A percentile compares a stretch with the other conserved stretches of the same genome.
phyloP scores from a whole-genome alignment of 2,888 invertebrate species.

The Synanthedon vespiformis region DNA sequence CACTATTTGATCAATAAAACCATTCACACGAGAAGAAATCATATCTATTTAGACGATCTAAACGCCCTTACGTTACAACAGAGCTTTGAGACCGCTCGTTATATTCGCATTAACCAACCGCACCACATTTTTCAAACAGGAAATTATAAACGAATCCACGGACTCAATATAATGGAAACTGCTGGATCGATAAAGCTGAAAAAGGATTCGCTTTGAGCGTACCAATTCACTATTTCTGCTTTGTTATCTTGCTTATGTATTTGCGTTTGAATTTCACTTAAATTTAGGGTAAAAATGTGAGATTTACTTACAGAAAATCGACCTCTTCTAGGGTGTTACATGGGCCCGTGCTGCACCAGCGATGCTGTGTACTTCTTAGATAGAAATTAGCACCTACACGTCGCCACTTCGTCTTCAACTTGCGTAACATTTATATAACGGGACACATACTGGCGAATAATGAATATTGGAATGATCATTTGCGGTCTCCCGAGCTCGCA shows the following conservation, averaged over 20 bases:
- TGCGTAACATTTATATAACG: slow-evolving; percentile 65
- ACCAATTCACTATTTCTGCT: not conserved
- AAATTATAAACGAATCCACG: slow-evolving; percentile 36
- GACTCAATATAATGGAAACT: slow-evolving; percentile 25
- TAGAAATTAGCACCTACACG: slow-evolving; percentile 39
- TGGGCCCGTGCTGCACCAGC: slow-evolving; percentile 42
- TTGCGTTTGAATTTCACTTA: not conserved
- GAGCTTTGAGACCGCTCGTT: slow-evolving; percentile 14
- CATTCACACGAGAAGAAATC: slow-evolving; percentile 13
- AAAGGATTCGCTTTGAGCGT: not conserved
- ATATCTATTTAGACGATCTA: slow-evolving; percentile 5
- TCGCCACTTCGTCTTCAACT: slow-evolving; percentile 46
- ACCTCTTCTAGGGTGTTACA: slow-evolving; percentile 40
- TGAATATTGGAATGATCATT: slow-evolving; percentile 29
- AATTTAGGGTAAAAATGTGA: not conserved
- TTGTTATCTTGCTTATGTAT: not conserved
- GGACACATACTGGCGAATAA: slow-evolving; percentile 42
- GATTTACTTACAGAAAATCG: slow-evolving; percentile 40
- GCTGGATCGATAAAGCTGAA: slow-evolving; percentile 42
- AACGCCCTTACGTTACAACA: slow-evolving; percentile 8
- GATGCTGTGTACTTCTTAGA: slow-evolving; percentile 23
- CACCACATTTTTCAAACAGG: slow-evolving; percentile 11
- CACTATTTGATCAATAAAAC: slow-evolving; percentile 43
- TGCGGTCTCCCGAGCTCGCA: slow-evolving; percentile 35
- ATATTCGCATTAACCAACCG: slow-evolving; percentile 18